Evolutionary conservation across 2,888 invertebrate species (phyloP).

Genomic region (Nycteola revayana): DNA sequence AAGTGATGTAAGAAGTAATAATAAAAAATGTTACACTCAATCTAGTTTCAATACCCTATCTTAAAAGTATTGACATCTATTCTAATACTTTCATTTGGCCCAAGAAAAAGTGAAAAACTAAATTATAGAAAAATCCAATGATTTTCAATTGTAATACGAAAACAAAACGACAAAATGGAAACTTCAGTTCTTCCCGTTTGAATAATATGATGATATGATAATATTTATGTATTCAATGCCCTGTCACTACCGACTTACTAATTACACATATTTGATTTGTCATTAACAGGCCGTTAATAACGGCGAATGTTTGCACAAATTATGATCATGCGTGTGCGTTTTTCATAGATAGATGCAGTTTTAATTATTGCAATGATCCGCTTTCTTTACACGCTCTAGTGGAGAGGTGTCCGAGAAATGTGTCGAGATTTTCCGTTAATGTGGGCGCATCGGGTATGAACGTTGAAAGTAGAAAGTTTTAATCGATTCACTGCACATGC

Average conservation of each 20-base stretch:
- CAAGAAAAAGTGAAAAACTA: too few relatives aligned
- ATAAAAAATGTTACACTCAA: slow-evolving; percentile 56
- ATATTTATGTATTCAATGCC: too few relatives aligned
- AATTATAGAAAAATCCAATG: too few relatives aligned
- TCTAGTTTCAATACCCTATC: slow-evolving; percentile 50
- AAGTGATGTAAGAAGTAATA: slow-evolving; percentile 68
- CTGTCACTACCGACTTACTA: too few relatives aligned
- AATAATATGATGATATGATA: too few relatives aligned
- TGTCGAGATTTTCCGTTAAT: slow-evolving; percentile 76
- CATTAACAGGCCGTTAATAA: slow-evolving; percentile 8
- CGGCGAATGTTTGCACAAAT: slow-evolving; percentile 12
- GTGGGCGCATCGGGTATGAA: slow-evolving; percentile 59
- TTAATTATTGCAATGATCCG: slow-evolving; percentile 53
- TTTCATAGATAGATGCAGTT: slow-evolving; percentile 32
- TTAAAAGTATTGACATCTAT: too few relatives aligned
- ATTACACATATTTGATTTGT: slow-evolving; percentile 2
- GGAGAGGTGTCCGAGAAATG: slow-evolving; percentile 69
- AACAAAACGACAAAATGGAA: too few relatives aligned
- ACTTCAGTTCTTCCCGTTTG: too few relatives aligned
- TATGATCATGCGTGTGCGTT: slow-evolving; percentile 19
- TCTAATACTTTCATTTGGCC: too few relatives aligned
- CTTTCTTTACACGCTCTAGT: slow-evolving; percentile 76
- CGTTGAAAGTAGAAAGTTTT: slow-evolving; percentile 79
- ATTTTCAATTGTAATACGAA: too few relatives aligned
- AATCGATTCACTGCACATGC: slow-evolving; percentile 78